Conservation (phyloP, 2,797 vertebrate species). For the Diceros bicornis region DNA sequence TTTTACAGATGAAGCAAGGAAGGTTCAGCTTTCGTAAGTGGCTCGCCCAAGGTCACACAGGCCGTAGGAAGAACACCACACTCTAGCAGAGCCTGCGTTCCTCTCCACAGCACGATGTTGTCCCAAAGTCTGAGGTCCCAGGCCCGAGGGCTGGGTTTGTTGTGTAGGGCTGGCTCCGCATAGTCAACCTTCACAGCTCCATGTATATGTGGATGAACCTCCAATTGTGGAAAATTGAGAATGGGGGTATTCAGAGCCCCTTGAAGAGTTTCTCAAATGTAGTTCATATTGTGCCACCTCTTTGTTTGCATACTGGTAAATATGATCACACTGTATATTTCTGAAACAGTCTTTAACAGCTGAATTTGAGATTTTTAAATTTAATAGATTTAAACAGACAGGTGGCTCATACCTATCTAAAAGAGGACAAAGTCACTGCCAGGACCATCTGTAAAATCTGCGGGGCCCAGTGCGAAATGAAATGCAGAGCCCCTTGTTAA, state of each 20-base stretch:
- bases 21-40: no score
- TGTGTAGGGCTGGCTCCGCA: not conserved
- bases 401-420: not conserved
- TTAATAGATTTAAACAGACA: not conserved
- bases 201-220: not conserved
- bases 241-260: no score
- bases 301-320: no score
- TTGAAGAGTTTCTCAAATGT: not conserved
- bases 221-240: not conserved
- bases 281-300: not conserved
- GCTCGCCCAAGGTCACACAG: not conserved
- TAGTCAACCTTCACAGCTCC: not conserved
- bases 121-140: not conserved
- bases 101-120: fast-evolving
- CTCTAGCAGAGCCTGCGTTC: not conserved
- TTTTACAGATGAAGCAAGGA: not conserved
- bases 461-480: not conserved
- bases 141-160: not conserved
- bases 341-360: not conserved
- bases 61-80: not conserved
- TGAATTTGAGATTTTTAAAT: not conserved
- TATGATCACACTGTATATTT: not conserved
- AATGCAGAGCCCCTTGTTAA: not conserved
- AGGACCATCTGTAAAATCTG: not conserved
- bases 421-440: not conserved